Percentiles rank a stretch among this genome's conserved stretches.
These are phyloP conservation scores for Zygothrica quintamaculata DNA, from an alignment of 2,888 invertebrate species.

Conservation along the genomic window DNA sequence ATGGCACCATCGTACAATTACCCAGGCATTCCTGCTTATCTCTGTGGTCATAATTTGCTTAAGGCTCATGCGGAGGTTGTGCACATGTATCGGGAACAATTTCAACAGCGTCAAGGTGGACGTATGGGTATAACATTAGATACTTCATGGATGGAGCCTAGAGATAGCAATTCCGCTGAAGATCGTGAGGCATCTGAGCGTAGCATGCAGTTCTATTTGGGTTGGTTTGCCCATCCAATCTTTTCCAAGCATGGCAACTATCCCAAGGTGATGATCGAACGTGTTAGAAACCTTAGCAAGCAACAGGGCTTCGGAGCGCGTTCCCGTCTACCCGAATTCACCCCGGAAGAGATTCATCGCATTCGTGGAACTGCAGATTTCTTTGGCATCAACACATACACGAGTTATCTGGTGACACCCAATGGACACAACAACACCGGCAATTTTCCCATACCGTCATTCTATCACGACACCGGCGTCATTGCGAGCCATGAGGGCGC, in stretches of 20 bases:
- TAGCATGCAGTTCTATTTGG: slow-evolving; percentile 87
- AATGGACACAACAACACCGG: slow-evolving; percentile 84
- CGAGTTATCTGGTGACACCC: slow-evolving; percentile 85
- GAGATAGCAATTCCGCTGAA: slow-evolving; percentile 84
- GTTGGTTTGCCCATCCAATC: slow-evolving; percentile 89
- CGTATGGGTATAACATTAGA: slow-evolving; percentile 88
- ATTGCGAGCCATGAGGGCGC: slow-evolving; percentile 86
- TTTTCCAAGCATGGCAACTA: slow-evolving; percentile 88
- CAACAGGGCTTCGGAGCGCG: slow-evolving; percentile 86
- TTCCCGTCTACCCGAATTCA: slow-evolving; percentile 88
- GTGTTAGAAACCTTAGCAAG: slow-evolving; percentile 86
- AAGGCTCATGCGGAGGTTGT: slow-evolving; percentile 90
- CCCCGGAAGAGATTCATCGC: slow-evolving; percentile 86
- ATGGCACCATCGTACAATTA: slow-evolving; percentile 87
- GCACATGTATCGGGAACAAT: slow-evolving; percentile 87
- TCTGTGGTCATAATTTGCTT: slow-evolving; percentile 89
- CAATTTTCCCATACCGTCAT: slow-evolving; percentile 85
- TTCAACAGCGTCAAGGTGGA: slow-evolving; percentile 86
- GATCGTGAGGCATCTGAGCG: slow-evolving; percentile 87
- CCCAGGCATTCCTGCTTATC: slow-evolving; percentile 88
- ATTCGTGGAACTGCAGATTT: slow-evolving; percentile 89
- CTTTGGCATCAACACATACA: slow-evolving; percentile 91
- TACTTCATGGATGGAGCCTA: slow-evolving; percentile 87
- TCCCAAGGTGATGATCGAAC: slow-evolving; percentile 87
- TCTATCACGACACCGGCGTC: slow-evolving; percentile 87